Evolutionary conservation across 2,797 vertebrate species (phyloP), one percentile per base, ranked within the genome.

Genomic region (Semaprochilodus insignis): DNA sequence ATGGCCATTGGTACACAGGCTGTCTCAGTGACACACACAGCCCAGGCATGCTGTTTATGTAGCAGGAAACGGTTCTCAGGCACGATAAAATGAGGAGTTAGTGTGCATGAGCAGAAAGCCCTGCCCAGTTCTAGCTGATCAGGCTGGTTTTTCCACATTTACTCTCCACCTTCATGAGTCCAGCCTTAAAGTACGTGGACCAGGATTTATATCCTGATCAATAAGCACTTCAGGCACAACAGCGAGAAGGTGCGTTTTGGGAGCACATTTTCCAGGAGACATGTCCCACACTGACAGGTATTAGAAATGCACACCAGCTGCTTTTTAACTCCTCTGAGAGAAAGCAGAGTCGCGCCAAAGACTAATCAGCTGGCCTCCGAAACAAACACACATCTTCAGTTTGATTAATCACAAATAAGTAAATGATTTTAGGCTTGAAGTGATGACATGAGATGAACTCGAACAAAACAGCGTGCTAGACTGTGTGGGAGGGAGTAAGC

Each of bases 151-250:
- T 60, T 87, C 86, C 85, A 85, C 87, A 83, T 87, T 80, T 88
- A 17, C 77, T 66, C 82, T 84, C 84, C 87, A 88, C 85, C 90
- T 86, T 67, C 81, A 27, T 85, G 48, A 90, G 86, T 85, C 87
- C 89, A 80, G 78, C 83, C 87, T 88, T 89, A 87, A 81, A 82
- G 80, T 59, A 74, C 80, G 52, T 76, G 88, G 87, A 91, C 87
- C 81, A 84, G 63, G 52, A 83, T 81, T 87, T 60, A 79, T 51
- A 27, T 65, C 83, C 87, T 67, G 55, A 88, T 89, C 83, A 72
- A 81, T 81, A 81, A n/a, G 54, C 63, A 36, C 77, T 81, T 63
- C 40, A 36, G 19, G 80, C 19, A 23, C 19, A 54, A 67, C 54
- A 44, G 23, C 83, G 80, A 63, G 70, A 78, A 78, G 36, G 19